Conservation (phyloP, 2,113 vertebrate genomes). For the Strix uralensis region DNA sequence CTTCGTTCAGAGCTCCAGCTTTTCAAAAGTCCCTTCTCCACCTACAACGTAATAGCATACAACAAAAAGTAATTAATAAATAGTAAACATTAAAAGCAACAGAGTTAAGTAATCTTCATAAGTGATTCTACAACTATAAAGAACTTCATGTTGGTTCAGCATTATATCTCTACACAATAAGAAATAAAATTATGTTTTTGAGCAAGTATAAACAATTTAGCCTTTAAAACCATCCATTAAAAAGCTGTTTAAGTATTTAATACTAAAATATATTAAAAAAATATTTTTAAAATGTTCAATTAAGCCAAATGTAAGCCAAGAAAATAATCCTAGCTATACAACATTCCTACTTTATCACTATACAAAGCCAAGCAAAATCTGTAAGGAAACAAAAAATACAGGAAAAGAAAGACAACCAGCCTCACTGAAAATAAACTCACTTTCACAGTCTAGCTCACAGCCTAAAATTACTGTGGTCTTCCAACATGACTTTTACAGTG, state of each 20-base stretch:
- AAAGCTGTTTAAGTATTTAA: background rate
- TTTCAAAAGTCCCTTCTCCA: background rate
- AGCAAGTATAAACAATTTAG: background rate
- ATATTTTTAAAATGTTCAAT: background rate
- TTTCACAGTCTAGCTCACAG: rapidly evolving
- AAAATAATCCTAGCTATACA: background rate
- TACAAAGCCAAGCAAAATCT: background rate
- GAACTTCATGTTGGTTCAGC: background rate
- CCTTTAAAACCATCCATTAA: background rate
- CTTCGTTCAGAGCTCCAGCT: background rate
- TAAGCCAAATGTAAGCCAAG: background rate
- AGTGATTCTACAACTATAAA: background rate
- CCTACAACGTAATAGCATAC: background rate
- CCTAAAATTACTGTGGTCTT: rapidly evolving
- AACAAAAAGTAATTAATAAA: background rate
- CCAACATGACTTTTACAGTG: background rate
- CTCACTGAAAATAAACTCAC: background rate
- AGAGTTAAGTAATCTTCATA: background rate
- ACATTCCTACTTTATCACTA: too few relatives aligned
- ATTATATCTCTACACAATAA: background rate
- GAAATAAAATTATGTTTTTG: background rate
- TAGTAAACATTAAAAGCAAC: background rate
- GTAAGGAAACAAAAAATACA: background rate
- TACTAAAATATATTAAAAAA: background rate
- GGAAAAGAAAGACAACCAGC: rapidly evolving